Evolutionary conservation across 35 echinoderm and acorn worm genomes (phyloP).

Genomic region (Eucidaris tribuloides): DNA sequence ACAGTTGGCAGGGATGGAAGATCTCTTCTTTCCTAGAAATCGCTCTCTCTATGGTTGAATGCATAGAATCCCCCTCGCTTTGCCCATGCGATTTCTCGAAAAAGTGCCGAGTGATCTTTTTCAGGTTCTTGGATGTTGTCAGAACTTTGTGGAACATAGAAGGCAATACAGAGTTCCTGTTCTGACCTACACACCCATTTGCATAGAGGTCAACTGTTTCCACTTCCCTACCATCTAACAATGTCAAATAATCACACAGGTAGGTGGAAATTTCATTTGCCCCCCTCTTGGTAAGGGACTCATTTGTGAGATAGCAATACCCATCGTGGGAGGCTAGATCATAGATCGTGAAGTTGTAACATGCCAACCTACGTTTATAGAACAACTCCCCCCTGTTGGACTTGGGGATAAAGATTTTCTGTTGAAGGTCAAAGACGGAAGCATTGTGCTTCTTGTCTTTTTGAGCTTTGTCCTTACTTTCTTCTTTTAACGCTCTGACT

Average conservation of each 20-base stretch:
- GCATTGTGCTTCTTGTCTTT: neutral
- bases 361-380: slow-evolving; percentile 13
- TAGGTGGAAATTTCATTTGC: slow-evolving; percentile 38
- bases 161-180: slow-evolving; percentile 43
- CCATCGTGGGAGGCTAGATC: slow-evolving; percentile 14
- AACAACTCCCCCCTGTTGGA: slow-evolving; percentile 9
- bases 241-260: slow-evolving; percentile 14
- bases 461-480: neutral
- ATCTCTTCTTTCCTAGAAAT: neutral
- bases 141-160: slow-evolving; percentile 32
- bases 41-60: slow-evolving; percentile 15
- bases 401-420: neutral
- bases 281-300: slow-evolving; percentile 18
- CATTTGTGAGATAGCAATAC: slow-evolving; percentile 36
- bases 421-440: slow-evolving; percentile 17
- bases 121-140: neutral
- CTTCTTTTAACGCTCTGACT: neutral
- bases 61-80: slow-evolving; percentile 39
- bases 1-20: slow-evolving; percentile 39
- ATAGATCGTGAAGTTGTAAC: slow-evolving; percentile 4
- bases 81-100: slow-evolving; percentile 48
- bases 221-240: neutral
- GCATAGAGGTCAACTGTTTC: slow-evolving; percentile 23
- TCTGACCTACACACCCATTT: slow-evolving; percentile 52
- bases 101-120: slow-evolving; percentile 17